A percentile compares a stretch with the other conserved stretches of the same genome.
phyloP scores from a whole-genome alignment of 2,888 invertebrate species.

The Lumbricus terrestris region DNA sequence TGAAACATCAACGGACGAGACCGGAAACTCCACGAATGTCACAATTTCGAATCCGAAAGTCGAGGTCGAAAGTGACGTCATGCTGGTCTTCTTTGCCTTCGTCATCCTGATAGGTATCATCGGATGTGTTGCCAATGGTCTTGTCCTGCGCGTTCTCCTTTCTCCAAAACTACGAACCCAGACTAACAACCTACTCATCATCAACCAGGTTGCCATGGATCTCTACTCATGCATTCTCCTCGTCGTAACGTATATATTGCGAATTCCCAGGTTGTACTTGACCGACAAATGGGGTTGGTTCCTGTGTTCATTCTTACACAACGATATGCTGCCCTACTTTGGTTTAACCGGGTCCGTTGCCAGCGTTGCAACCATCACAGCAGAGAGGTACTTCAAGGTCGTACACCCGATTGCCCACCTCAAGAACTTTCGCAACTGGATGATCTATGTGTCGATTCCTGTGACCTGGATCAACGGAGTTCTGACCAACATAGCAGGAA shows the following conservation, averaged over 20 bases:
- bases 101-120: background rate
- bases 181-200: background rate
- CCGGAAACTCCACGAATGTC: background rate
- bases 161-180: no score
- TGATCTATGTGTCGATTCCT: background rate
- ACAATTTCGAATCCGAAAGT: background rate
- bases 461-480: slow-evolving; percentile 5
- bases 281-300: no score
- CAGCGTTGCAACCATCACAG: slow-evolving; percentile 6
- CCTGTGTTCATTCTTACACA: no score
- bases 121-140: background rate
- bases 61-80: background rate
- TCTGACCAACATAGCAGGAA: background rate
- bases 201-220: slow-evolving; percentile 10
- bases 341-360: background rate
- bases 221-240: background rate
- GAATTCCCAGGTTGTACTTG: no score
- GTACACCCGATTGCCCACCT: slow-evolving; percentile 5
- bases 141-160: background rate
- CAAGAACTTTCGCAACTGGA: background rate
- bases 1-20: background rate
- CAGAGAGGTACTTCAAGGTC: slow-evolving; percentile 12
- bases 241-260: no score
- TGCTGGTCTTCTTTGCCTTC: background rate
- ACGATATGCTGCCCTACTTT: no score